Percentiles rank a stretch among this genome's conserved stretches.
These are phyloP conservation scores for Tarsius wallacei DNA, from an alignment of 2,797 vertebrate genomes.

Conservation along the genomic window DNA sequence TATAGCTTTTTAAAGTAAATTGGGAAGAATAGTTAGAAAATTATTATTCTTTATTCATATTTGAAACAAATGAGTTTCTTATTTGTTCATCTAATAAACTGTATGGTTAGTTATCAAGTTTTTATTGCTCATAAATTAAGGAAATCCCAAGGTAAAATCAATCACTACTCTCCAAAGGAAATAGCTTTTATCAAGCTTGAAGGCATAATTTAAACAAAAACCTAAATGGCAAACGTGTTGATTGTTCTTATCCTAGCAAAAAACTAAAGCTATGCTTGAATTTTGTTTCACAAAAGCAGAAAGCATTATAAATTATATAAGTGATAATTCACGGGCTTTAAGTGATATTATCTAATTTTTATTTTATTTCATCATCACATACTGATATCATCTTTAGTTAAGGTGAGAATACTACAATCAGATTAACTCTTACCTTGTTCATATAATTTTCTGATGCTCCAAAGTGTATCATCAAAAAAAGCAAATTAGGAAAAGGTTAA, in stretches of 20 bases:
- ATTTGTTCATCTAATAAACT: background rate
- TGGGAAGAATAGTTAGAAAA: slow-evolving; percentile 25
- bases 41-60: background rate
- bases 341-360: background rate
- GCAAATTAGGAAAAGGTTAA: slow-evolving; percentile 13
- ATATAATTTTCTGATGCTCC: background rate
- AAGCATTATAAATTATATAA: background rate
- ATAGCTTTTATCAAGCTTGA: background rate
- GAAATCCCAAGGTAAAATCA: slow-evolving; percentile 6
- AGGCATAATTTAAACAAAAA: slow-evolving; percentile 37
- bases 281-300: slow-evolving; percentile 32
- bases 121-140: slow-evolving; percentile 25
- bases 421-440: slow-evolving; percentile 28
- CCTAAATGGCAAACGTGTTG: background rate
- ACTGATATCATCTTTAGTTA: background rate
- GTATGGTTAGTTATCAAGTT: background rate
- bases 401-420: background rate
- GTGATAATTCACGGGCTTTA: background rate
- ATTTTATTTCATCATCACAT: slow-evolving; percentile 1
- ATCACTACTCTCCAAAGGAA: background rate
- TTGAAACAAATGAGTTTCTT: background rate
- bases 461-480: slow-evolving; percentile 47
- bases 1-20: background rate
- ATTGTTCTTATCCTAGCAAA: background rate
- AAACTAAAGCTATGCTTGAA: background rate